A percentile compares a stretch with the other conserved stretches of the same genome.
phyloP scores from a whole-genome alignment of 2,888 invertebrate genomes.

The Tetranychus piercei region DNA sequence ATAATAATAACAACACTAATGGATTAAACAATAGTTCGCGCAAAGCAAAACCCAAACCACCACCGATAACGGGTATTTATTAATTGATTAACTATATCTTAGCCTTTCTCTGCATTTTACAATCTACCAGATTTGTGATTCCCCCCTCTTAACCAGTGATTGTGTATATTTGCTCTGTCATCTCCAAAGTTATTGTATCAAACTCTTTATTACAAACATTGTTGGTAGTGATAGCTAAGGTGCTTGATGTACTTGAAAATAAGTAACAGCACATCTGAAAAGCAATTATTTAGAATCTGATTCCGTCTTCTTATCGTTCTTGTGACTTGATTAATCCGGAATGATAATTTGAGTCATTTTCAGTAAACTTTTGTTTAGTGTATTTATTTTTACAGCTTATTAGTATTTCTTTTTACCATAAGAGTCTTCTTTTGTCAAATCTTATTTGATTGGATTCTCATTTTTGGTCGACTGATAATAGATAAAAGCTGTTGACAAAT shows the following conservation, averaged over 20 bases:
- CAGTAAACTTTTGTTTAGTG: neutral
- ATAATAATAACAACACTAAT: conserved; percentile 3
- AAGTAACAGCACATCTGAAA: neutral
- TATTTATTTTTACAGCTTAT: neutral
- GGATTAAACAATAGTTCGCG: neutral
- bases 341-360: neutral
- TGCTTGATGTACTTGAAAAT: neutral
- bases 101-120: neutral
- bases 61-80: conserved; percentile 24
- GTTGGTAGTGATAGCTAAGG: neutral
- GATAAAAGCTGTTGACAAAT: neutral
- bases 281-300: neutral
- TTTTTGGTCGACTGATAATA: neutral
- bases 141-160: neutral
- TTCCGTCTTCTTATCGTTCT: neutral
- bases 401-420: neutral
- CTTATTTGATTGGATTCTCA: neutral
- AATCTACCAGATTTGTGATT: neutral
- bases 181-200: neutral
- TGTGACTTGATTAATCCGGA: neutral
- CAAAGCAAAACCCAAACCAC: conserved; percentile 26
- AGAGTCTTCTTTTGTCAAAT: neutral
- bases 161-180: neutral
- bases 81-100: neutral
- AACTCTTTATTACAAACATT: neutral